These are phyloP conservation scores for Turritopsis dohrnii DNA, from an alignment of 30 jellyfish, hydroid and myxozoan genomes.

Conservation along the genomic window DNA sequence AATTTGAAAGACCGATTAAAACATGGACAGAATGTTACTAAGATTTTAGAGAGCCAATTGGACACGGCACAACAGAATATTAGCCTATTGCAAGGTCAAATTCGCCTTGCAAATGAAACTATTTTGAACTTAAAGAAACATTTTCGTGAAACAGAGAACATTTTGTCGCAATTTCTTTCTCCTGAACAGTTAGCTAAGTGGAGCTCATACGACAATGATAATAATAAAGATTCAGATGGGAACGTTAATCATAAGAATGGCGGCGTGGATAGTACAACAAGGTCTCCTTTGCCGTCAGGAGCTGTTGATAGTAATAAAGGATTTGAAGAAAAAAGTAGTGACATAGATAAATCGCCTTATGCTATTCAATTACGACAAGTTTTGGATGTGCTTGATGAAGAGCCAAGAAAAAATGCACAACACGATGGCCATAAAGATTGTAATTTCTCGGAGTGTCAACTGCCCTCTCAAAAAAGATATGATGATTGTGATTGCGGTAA, in stretches of 20 bases:
- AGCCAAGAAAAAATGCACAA: slow-evolving; percentile 38
- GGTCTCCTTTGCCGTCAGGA: slow-evolving; percentile 30
- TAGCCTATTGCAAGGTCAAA: slow-evolving; percentile 84
- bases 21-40: slow-evolving; percentile 82
- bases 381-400: slow-evolving; percentile 88
- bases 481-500: neutral
- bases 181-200: neutral
- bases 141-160: slow-evolving; percentile 63
- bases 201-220: neutral
- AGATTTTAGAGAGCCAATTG: slow-evolving; percentile 81
- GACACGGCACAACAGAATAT: slow-evolving; percentile 90
- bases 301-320: slow-evolving; percentile 11
- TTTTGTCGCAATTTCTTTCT: slow-evolving; percentile 17
- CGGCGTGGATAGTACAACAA: slow-evolving; percentile 22
- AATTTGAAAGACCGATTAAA: slow-evolving; percentile 67
- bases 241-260: neutral
- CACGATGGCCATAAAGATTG: neutral
- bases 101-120: slow-evolving; percentile 87
- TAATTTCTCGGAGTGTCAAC: slow-evolving; percentile 5
- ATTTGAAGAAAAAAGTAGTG: slow-evolving; percentile 12
- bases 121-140: slow-evolving; percentile 78
- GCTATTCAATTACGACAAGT: slow-evolving; percentile 94
- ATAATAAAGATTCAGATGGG: neutral
- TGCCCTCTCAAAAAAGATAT: neutral
- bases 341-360: slow-evolving; percentile 56